Evolutionary conservation across 1,140 invertebrate species (phyloP), one percentile per base, ranked within the genome.

Genomic region (Monomorium pharaonis): DNA sequence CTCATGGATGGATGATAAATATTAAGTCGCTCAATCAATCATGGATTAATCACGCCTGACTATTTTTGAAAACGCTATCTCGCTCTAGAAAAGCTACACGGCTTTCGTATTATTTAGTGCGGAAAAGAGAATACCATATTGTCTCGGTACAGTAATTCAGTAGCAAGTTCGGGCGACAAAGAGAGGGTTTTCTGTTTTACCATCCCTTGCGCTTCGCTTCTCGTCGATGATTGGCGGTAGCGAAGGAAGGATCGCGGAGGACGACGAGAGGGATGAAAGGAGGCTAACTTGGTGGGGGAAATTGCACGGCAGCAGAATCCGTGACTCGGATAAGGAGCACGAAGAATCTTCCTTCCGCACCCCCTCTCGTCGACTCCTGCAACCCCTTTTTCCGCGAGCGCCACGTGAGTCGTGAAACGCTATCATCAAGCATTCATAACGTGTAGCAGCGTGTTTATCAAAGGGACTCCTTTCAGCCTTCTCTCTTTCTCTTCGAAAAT

Each of bases 371-470:
- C 63, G n/a, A 21, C 18, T n/a, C 60, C 14, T 16, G 14, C 30
- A 56, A 37, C 47, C 42, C 30, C 47, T 33, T 42, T 54, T 42
- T 33, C 4, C 10, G 0, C 21, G 47, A 69, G 51, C 24, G 37
- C 42, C 9, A 24, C 54, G 72, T 42, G 54, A 75, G 51, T 86
- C 85, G 67, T 89, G 87, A 90, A 89, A 84, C 67, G 78, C 85
- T 67, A 89, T 89, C 88, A 89, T 89, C 87, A 89, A 89, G 87
- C 87, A 89, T 89, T 89, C 88, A 89, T 89, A 89, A 88, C 72
- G 67, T 86, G 62, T 86, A 89, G 87, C 65, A 9, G 65, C 51
- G 47, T 84, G 58, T 89, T 89, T 86, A 78, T 89, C 84, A 89
- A 56, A 76, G 63, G 21, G 72, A 75, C 30, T 56, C 70, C 75